Base-by-base conservation (phyloP, 2,888 invertebrate species). In the Callyntrura guangdongensis region DNA sequence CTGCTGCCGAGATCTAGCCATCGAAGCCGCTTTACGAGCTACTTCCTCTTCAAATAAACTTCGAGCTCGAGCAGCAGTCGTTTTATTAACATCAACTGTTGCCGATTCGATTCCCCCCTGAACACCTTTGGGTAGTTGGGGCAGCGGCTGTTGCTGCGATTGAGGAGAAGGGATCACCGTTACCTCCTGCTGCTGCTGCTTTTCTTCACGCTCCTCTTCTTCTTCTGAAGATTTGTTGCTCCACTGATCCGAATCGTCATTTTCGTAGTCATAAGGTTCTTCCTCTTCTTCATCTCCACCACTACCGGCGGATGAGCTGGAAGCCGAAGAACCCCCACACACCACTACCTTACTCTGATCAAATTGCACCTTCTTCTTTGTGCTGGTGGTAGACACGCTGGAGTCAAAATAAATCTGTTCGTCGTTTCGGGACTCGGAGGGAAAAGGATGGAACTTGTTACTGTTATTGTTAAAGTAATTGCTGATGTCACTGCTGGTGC, bases 291-390 rank as follows among this genome's bases (percentile, higher is more conserved):
- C 91, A 53, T 86, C 72, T 74, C 47, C 61, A 45, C 82, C 61
- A 27, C 79, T 79, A 20, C 79, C 79, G 22, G 53, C 82, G 5
- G 36, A 36, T 36, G 36, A 36, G 36, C 86, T 86, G 79, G 81
- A 81, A 72, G 82, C 87, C 3, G 91, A 86, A 17, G 90, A 82
- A 45, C 91, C 92, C 5, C 91, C 90, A 72, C 93, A 93, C 20
- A 94, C 93, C 9, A 93, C 88, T 17, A 91, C 86, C 49, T 91
- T 85, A 36, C 81, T 90, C 25, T 81, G 90, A 82, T 93, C 92
- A 83, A 94, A 94, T 79, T 93, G 93, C 49, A 93, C 93, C 81
- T 93, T 93, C 82, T 93, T 94, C 84, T 92, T 91, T 27, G 91
- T 86, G 3, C 84, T 90, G 67, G 88, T 89, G 22, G 86, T 90